phyloP scores from a whole-genome alignment of 1,140 invertebrate species.

The Helicoverpa armigera region DNA sequence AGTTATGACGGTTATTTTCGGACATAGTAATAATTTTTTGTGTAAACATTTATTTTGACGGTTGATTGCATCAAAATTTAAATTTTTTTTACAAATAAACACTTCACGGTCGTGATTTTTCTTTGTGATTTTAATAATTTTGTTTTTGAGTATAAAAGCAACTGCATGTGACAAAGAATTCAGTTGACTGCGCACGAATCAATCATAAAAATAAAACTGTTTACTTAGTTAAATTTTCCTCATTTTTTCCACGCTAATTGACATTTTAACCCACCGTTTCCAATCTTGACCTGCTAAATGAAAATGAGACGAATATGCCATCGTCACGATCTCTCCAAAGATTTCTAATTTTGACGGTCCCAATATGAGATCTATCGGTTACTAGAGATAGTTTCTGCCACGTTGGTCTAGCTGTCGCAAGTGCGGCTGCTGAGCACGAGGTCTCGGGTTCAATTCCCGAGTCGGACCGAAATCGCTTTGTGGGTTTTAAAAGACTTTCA shows the following conservation, averaged over 20 bases:
- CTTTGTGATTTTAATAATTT: background rate
- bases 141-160: background rate
- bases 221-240: slow-evolving; percentile 1
- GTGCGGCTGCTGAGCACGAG: no score
- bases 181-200: background rate
- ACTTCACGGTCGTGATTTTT: background rate
- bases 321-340: background rate
- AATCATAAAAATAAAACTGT: background rate
- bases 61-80: slow-evolving; percentile 4
- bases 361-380: no score
- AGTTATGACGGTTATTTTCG: slow-evolving; percentile 36
- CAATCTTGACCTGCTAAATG: slow-evolving; percentile 23
- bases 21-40: background rate
- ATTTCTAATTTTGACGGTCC: background rate
- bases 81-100: background rate
- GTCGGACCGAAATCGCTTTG: no score
- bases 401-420: no score
- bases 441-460: no score
- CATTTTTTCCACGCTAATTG: background rate
- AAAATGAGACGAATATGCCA: background rate
- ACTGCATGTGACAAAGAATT: background rate
- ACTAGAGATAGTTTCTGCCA: no score
- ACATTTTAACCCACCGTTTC: background rate
- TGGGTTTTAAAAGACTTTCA: no score
- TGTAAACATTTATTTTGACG: slow-evolving; percentile 35